Conservation (phyloP, 2,113 vertebrate species). For the Microtus oregoni region DNA sequence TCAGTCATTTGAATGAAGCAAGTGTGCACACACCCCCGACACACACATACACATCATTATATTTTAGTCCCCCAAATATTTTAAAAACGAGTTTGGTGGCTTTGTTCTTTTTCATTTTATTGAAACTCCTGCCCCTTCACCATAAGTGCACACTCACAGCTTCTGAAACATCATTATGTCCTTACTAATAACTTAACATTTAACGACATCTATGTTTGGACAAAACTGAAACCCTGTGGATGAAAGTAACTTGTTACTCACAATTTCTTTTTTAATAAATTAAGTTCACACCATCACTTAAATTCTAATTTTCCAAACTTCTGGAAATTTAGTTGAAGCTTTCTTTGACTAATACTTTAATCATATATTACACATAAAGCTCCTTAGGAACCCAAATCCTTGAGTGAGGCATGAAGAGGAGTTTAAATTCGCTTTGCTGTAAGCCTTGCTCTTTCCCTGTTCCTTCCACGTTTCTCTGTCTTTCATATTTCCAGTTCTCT, state of each 20-base stretch:
- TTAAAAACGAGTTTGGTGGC: neutral
- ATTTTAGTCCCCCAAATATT: slow-evolving; percentile 14
- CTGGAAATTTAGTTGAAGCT: neutral
- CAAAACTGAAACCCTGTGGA: neutral
- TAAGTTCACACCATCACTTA: neutral
- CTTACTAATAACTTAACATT: slow-evolving; percentile 18
- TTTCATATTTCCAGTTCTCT: neutral
- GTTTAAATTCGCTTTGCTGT: neutral
- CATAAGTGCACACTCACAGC: neutral
- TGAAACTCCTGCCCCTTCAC: neutral
- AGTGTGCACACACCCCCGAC: neutral
- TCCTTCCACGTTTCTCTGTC: neutral
- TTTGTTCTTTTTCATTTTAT: neutral
- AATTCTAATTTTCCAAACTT: neutral
- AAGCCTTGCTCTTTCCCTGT: neutral
- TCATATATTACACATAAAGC: neutral
- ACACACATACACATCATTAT: neutral
- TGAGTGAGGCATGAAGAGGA: neutral
- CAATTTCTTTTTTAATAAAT: slow-evolving; percentile 1
- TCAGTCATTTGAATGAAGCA: neutral
- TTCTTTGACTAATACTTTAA: neutral
- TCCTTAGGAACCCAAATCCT: neutral
- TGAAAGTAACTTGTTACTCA: neutral
- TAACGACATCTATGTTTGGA: neutral
- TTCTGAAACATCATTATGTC: neutral